These are phyloP conservation scores for Thyatira batis DNA, from an alignment of 2,888 invertebrate species.

Conservation along the genomic window DNA sequence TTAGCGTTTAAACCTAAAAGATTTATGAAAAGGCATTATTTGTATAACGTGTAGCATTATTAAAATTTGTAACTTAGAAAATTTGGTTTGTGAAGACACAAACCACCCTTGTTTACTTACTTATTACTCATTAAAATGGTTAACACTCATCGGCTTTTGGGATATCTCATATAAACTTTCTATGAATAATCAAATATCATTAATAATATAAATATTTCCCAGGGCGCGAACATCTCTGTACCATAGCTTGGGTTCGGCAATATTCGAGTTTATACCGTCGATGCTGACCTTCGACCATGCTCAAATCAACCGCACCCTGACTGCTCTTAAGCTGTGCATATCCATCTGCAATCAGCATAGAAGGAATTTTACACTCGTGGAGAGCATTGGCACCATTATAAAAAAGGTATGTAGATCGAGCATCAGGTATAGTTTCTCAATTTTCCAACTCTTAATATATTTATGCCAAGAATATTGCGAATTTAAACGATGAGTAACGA, in stretches of 20 bases:
- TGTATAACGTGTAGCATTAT: no score
- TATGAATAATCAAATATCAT: no score
- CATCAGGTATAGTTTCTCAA: neutral
- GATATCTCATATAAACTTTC: no score
- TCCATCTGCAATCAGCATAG: slow-evolving; percentile 89
- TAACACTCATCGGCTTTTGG: no score
- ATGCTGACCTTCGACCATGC: slow-evolving; percentile 94
- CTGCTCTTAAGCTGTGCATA: slow-evolving; percentile 89
- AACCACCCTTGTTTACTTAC: neutral
- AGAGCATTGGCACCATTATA: slow-evolving; percentile 91
- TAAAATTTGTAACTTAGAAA: no score
- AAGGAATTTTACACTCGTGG: slow-evolving; percentile 87
- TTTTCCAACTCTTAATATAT: no score
- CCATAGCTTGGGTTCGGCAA: slow-evolving; percentile 94
- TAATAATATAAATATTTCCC: no score
- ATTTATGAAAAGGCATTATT: no score
- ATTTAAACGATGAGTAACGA: no score
- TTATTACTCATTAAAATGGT: no score
- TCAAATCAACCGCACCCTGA: slow-evolving; percentile 88
- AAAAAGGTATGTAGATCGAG: slow-evolving; percentile 68
- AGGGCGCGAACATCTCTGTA: slow-evolving; percentile 93
- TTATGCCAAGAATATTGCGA: no score
- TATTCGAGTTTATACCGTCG: slow-evolving; percentile 95
- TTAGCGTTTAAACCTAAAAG: no score
- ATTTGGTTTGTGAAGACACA: neutral